Evolutionary conservation across 23 tunicate genomes (phyloP), one percentile per base, ranked within the genome.

Genomic region (Halocynthia aurantium): DNA sequence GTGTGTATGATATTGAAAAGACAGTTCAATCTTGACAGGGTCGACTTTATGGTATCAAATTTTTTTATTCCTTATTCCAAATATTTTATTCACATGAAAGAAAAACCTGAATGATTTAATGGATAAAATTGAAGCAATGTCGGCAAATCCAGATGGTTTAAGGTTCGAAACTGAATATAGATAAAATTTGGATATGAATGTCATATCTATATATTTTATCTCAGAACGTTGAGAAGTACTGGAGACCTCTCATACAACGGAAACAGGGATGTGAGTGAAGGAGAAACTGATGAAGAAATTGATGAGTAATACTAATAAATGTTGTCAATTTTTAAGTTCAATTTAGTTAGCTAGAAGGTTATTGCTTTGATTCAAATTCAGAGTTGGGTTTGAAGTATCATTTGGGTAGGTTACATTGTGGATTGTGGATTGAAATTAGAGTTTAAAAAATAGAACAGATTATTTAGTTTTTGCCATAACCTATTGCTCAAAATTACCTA

Each of bases 111-210:
- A 80, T 13, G 52, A 53, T 9, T 6, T 60, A 49, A 84, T 84
- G 88, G 88, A 84, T 49, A 78, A 77, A 17, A 12, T 84, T 55
- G 83, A 84, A 56, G 18, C 63, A 56, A 17, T 64, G 19, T 74
- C 62, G 6, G 54, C 64, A 19, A 52, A 74, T 50, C 64, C 56
- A 19, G 78, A 74, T 19, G 64, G 56, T 54, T 54, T 74, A 54
- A 74, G 78, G 78, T 74, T 13, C 2, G 62, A 10, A 11, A 15
- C 13, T 22, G 13, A 58, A 13, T 15, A n/a, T n/a, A 31, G 17
- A 58, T n/a, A 58, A 1, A 58, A 58, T n/a, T 13, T 15, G 4
- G 63, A 58, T n/a, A 58, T 2, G 63, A 58, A 13, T 58, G 4
- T n/a, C 4, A 13, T n/a, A 58, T 58, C 17, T 65, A 65, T 40